phyloP scores from a whole-genome alignment of 2,113 vertebrate genomes.

The Struthidea cinerea region DNA sequence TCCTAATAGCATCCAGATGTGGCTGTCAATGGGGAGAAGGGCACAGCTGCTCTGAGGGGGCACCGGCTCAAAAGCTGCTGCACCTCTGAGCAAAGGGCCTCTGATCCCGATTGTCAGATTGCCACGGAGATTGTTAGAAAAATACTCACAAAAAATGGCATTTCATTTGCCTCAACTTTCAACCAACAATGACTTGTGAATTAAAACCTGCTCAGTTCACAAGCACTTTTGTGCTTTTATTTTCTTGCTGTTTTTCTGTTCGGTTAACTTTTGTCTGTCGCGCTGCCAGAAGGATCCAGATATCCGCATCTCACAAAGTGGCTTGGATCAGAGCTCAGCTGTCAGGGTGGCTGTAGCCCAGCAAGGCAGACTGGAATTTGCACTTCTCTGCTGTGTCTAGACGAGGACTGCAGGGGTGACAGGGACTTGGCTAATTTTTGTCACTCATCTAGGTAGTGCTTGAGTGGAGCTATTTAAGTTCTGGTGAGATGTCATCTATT shows the following conservation, averaged over 20 bases:
- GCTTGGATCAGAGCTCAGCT: neutral
- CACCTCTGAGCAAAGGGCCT: neutral
- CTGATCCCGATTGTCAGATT: neutral
- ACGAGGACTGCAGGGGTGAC: conserved; percentile 29
- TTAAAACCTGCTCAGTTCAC: neutral
- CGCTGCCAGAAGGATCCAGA: neutral
- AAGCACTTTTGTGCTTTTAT: neutral
- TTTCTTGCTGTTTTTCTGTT: neutral
- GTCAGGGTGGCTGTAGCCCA: conserved; percentile 1
- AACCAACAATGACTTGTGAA: neutral
- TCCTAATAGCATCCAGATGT: conserved; percentile 62
- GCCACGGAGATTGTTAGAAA: neutral
- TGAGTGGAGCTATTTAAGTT: conserved; percentile 22
- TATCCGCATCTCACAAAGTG: neutral
- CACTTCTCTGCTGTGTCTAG: neutral
- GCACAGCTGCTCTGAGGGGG: neutral
- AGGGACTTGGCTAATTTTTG: conserved; percentile 39
- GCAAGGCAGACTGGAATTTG: neutral
- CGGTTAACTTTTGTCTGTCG: neutral
- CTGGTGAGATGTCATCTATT: neutral
- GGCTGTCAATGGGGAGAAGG: conserved; percentile 26
- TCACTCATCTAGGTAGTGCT: conserved; percentile 28
- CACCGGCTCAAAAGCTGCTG: neutral
- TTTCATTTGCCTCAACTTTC: neutral
- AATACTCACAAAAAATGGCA: neutral